Evolutionary conservation across 2,113 vertebrate genomes (phyloP).

Genomic region (Callocephalon fimbriatum): DNA sequence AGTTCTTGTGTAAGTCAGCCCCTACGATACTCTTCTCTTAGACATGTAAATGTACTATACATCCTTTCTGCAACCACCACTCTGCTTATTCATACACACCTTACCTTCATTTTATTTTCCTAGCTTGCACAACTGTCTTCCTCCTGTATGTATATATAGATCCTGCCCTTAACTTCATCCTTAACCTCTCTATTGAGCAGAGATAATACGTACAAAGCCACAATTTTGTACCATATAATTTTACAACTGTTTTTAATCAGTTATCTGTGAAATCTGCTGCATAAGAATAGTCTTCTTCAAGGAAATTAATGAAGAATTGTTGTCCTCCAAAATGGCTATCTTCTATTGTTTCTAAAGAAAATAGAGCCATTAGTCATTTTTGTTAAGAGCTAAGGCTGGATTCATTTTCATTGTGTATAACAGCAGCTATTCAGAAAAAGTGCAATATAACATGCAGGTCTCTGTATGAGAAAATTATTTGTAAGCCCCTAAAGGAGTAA

Average conservation of each 20-base stretch:
- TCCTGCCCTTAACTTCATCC: neutral
- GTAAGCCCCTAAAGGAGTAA: neutral
- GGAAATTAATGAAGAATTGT: neutral
- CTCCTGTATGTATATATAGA: neutral
- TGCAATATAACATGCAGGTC: neutral
- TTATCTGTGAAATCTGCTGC: neutral
- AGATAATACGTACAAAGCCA: neutral
- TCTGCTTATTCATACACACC: neutral
- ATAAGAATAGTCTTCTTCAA: neutral
- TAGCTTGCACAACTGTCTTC: neutral
- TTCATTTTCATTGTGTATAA: neutral
- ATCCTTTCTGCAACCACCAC: neutral
- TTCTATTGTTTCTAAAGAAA: neutral
- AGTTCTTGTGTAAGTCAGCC: neutral
- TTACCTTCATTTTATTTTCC: neutral
- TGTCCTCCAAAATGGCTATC: neutral
- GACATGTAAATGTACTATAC: neutral
- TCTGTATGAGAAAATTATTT: neutral
- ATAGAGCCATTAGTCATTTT: neutral
- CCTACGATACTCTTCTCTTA: neutral
- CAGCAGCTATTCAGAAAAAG: neutral
- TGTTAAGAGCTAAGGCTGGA: neutral
- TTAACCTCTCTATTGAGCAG: neutral
- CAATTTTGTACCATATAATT: fast-evolving
- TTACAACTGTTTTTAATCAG: neutral